Conservation (phyloP, 2,888 invertebrate genomes). For the Eubasilissa splendida region DNA sequence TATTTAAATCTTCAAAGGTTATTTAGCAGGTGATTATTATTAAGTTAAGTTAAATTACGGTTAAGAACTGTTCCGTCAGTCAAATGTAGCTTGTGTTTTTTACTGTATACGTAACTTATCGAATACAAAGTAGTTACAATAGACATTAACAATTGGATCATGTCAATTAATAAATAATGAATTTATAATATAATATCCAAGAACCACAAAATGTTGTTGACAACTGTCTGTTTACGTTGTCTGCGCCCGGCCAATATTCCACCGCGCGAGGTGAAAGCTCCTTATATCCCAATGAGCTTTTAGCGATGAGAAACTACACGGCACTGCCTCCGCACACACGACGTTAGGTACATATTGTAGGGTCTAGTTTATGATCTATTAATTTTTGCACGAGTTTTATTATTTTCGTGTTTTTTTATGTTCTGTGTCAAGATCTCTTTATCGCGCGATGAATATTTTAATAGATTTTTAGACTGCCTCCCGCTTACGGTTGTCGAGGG, state of each 20-base stretch:
- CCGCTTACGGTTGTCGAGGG: no score
- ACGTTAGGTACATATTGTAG: background rate
- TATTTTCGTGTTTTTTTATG: background rate
- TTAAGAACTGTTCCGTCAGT: no score
- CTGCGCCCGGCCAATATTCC: background rate
- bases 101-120: no score
- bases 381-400: constrained; percentile 22
- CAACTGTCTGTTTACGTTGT: background rate
- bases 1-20: no score
- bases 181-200: no score
- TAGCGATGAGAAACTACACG: constrained; percentile 6
- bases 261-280: background rate
- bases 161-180: no score
- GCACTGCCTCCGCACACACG: background rate
- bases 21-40: no score
- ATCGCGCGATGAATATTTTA: constrained; percentile 15
- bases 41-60: no score
- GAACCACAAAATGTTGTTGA: background rate
- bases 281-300: constrained; percentile 2
- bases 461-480: background rate
- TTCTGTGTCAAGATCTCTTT: background rate
- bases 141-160: no score
- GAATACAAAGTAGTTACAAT: no score
- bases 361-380: background rate
- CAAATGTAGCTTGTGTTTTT: no score